Conservation (phyloP, 1,140 invertebrate genomes). For the Coelopa frigida region DNA sequence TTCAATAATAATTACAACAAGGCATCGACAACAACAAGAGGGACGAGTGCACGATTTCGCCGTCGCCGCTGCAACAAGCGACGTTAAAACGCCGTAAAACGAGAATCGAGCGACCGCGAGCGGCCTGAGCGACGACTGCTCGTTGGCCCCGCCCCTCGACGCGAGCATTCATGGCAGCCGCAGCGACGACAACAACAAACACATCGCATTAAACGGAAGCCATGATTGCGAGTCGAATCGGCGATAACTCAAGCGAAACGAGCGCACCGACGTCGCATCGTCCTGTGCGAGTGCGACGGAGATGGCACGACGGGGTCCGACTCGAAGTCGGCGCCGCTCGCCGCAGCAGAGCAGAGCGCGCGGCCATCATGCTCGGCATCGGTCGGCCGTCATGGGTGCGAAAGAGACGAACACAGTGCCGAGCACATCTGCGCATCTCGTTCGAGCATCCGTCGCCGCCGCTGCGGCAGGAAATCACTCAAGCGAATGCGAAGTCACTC, state of each 20-base stretch:
- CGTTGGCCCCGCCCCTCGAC: background rate
- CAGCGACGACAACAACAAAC: constrained; percentile 24
- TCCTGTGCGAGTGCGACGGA: too few relatives aligned
- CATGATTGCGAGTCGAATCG: constrained; percentile 37
- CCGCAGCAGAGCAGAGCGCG: too few relatives aligned
- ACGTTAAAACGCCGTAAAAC: background rate
- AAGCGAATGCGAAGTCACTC: too few relatives aligned
- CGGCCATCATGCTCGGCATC: too few relatives aligned
- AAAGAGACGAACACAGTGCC: too few relatives aligned
- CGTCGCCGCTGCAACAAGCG: background rate
- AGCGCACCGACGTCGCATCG: constrained; percentile 10
- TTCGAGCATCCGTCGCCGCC: too few relatives aligned
- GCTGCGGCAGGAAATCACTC: too few relatives aligned
- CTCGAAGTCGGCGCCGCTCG: too few relatives aligned
- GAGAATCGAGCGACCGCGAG: too few relatives aligned
- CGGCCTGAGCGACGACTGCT: too few relatives aligned
- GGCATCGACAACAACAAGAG: background rate
- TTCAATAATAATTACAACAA: constrained; percentile 42
- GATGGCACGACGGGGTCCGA: constrained; percentile 8
- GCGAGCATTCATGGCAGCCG: background rate
- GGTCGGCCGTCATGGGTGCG: too few relatives aligned
- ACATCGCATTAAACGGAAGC: constrained; percentile 36
- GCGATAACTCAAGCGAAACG: constrained; percentile 37
- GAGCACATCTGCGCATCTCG: too few relatives aligned
- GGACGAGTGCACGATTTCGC: constrained; percentile 2